Base-by-base conservation (phyloP, 2,113 vertebrate species). In the Canis aureus region DNA sequence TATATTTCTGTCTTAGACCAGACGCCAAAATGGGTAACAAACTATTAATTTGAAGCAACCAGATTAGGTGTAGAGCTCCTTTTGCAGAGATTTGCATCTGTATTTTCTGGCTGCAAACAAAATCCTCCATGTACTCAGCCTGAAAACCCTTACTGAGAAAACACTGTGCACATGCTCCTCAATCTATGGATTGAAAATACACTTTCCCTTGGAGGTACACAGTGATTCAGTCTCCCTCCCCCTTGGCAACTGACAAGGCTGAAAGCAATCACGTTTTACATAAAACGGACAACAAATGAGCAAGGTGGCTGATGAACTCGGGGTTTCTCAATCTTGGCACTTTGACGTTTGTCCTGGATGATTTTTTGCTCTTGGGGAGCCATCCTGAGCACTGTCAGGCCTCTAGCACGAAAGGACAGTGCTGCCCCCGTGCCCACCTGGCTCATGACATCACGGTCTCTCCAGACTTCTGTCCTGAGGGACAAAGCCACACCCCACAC, bases 41-140 rank as follows among this genome's bases (percentile, higher is more conserved):
- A 67, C 59, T 62, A 7, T 51, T 35, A 25, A 43, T 19, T 57
- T 13, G 64, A 71, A 73, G 57, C 35, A 80, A 80, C 13, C 20
- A 84, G 29, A 94, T 78, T 32, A 91, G 59, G 64, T 22, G 67
- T 5, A 79, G 35, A 71, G 43, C 13, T 79, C 29, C 55, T 73
- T 78, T 85, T 19, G 55, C 78, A 96, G 51, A 71, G 27, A 83
- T n/a, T 64, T 13, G 2, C 23, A 73, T 51, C 35, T 83, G 29
- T 51, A 71, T 79, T 91, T 93, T 81, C 60, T 90, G 74, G 59
- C 79, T 91, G 51, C 57, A 73, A 93, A 62, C 12, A 90, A 97
- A 59, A 82, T n/a, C 53, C 8, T 73, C 89, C 38, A 81, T 0
- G 0, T 23, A 3, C 43, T 88, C 22, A 71, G 51, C 51, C n/a